Base-by-base conservation (phyloP, 2,113 vertebrate species). In the Burhinus oedicnemus region DNA sequence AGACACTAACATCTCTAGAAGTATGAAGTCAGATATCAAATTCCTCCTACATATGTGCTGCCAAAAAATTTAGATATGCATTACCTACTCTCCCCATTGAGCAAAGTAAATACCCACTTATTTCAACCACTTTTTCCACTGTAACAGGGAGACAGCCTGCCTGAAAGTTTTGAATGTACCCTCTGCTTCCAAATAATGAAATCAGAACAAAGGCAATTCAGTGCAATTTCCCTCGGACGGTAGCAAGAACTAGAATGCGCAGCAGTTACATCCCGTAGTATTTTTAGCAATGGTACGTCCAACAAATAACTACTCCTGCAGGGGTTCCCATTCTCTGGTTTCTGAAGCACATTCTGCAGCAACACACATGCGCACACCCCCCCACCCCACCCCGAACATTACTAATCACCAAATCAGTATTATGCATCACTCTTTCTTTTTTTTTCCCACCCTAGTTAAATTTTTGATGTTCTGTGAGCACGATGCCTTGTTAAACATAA, bases 401-500 rank as follows among this genome's bases (percentile, higher is more conserved):
- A 60, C 29, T 16, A 83, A 80, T 32, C 60, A 81, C 29, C 34
- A 78, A n/a, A 57, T 27, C 21, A 38, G 15, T 54, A 82, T 69
- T 45, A 80, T 12, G 15, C 40, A 71, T 12, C 29, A 23, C 12
- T 57, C 3, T 22, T 12, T 18, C 49, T 64, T 40, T n/a, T 16
- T 17, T 3, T 7, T 22, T 2, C 11, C 13, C 26, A 6, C 40
- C 27, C 9, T 36, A 30, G 11, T 58, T 52, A 84, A 36, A 13
- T 19, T 52, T 57, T 17, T 78, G 2, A 55, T 64, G 38, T 49
- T 77, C 44, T 65, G 19, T n/a, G 26, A 91, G 40, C 38, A 51
- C 0, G 0, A 45, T 20, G 45, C 32, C 52, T 55, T 55, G 21
- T 55, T 60, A 77, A 69, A 47, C 22, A 1, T 52, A 65, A 65